Base-by-base conservation (phyloP, 2,113 vertebrate species). In the Patagioenas fasciata region DNA sequence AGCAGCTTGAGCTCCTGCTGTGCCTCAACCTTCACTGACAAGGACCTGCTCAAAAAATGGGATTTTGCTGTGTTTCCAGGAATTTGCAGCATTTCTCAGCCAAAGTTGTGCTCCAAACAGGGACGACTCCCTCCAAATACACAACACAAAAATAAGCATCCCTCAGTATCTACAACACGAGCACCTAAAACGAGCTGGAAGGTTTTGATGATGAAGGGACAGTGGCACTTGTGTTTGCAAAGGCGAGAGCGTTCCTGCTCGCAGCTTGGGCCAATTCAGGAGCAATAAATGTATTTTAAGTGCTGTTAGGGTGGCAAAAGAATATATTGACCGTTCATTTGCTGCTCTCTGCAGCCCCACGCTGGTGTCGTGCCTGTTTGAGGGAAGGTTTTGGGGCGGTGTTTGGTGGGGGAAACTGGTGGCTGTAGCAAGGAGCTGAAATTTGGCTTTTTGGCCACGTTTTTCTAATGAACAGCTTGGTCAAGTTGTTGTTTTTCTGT, bases 111-210 rank as follows among this genome's bases (percentile, higher is more conserved):
- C 44, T 73, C 60, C 0, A 1, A 15, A 47, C 9, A 1, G 44
- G 64, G 77, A 61, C 29, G 83, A 5, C 34, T 61, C 40, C 40
- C 29, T 77, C 32, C 34, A 36, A 38, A 60, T 4, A 28, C 23
- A 2, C 5, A 6, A 18, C 20, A 0, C 5, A 65, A 38, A 65
- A 8, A 4, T 2, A 7, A 32, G 71, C 80, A 56, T 48, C 24
- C 26, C 34, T 69, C 3, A 0, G 1, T 9, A 8, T 54, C 1
- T 47, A 0, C 3, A 20, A n/a, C 2, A 3, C 0, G 2, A 62
- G 48, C 2, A 1, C 12, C n/a, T 67, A 20, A 60, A 83, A 44
- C 0, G 70, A 66, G 11, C 28, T 38, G 21, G 9, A 36, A 24
- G 29, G 4, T 61, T 61, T 77, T 28, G 42, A 4, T 7, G n/a